A percentile compares a stretch with the other conserved stretches of the same genome.
Evolutionary conservation across 2,888 invertebrate genomes (phyloP).

Genomic region (Itoplectis maculator): DNA sequence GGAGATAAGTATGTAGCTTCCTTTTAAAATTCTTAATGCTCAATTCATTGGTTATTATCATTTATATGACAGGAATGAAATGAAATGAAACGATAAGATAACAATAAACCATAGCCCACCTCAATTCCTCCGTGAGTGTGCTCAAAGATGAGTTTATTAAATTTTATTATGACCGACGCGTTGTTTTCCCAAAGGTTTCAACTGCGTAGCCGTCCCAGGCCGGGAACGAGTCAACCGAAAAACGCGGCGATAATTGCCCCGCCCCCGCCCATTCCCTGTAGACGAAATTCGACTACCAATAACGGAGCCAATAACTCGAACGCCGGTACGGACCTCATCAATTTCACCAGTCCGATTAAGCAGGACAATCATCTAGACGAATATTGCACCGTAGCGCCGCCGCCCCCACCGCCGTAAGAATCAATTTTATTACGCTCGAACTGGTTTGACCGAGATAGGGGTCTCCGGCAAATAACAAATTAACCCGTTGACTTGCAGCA

Average conservation of each 20-base stretch:
- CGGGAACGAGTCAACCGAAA: conserved; percentile 85
- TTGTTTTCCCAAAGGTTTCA: conserved; percentile 80
- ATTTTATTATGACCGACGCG: background rate
- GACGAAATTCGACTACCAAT: conserved; percentile 82
- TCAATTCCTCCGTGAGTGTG: too few species aligned
- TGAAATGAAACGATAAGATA: background rate
- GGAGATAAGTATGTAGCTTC: conserved; percentile 77
- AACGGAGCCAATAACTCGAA: conserved; percentile 74
- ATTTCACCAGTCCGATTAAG: conserved; percentile 83
- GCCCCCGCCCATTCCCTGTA: conserved; percentile 83
- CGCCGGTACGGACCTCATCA: conserved; percentile 80
- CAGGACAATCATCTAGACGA: conserved; percentile 78
- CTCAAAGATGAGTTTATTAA: background rate
- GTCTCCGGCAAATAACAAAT: conserved; percentile 22
- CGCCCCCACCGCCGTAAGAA: conserved; percentile 79
- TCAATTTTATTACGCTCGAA: conserved; percentile 11
- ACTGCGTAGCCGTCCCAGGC: conserved; percentile 87
- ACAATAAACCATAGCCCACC: too few species aligned
- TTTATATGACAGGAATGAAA: background rate
- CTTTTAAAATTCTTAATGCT: background rate
- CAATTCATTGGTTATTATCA: background rate
- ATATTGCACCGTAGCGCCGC: conserved; percentile 79
- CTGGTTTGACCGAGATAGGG: background rate
- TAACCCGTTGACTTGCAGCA: conserved; percentile 70
- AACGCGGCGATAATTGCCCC: conserved; percentile 84